A percentile compares a stretch with the other conserved stretches of the same genome.
Conservation (phyloP, 2,797 vertebrate species). For the Menidia menidia region DNA sequence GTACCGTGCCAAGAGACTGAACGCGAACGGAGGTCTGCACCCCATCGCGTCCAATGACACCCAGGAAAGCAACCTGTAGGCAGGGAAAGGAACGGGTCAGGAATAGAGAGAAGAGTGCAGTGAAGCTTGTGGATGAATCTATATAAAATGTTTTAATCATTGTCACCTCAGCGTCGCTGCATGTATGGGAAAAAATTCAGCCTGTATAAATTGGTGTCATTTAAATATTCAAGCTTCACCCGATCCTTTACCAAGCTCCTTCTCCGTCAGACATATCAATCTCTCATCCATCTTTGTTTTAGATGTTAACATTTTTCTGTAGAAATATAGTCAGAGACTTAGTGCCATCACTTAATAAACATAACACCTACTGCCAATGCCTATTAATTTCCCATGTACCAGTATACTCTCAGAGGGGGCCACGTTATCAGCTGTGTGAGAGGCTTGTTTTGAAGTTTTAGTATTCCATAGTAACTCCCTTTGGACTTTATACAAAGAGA, state of each 20-base stretch:
- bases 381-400: constrained; percentile 19
- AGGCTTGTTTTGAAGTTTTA: constrained; percentile 21
- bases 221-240: constrained; percentile 27
- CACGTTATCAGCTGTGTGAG: constrained; percentile 11
- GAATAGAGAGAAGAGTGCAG: constrained; percentile 46
- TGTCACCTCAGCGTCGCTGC: constrained; percentile 66
- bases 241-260: constrained; percentile 7
- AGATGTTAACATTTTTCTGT: neutral
- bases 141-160: constrained; percentile 43
- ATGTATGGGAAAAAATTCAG: constrained; percentile 64
- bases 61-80: constrained; percentile 92
- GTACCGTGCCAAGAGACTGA: constrained; percentile 95
- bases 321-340: constrained; percentile 30
- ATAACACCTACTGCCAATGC: constrained; percentile 48
- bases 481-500: constrained; percentile 25
- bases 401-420: constrained; percentile 33
- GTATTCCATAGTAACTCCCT: constrained; percentile 20
- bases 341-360: constrained; percentile 47
- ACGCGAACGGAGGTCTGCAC: constrained; percentile 94
- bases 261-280: constrained; percentile 35
- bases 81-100: neutral
- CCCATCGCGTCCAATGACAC: constrained; percentile 86
- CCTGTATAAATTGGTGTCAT: constrained; percentile 63
- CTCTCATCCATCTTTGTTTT: constrained; percentile 9
- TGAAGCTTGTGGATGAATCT: constrained; percentile 52